phyloP scores from a whole-genome alignment of 2,797 vertebrate genomes.

The Pangasius macronema region DNA sequence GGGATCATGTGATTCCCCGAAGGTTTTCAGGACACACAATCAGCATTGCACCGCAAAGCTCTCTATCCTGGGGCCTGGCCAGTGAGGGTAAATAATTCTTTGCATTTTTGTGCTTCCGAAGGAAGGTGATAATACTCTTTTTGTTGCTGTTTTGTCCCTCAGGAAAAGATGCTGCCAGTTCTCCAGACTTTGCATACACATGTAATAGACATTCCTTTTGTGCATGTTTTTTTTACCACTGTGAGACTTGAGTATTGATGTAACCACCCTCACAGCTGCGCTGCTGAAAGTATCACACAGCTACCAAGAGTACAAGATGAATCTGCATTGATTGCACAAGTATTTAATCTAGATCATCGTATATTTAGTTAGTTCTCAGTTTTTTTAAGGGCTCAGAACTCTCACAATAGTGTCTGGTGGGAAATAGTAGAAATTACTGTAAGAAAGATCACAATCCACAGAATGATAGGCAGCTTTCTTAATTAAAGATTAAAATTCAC shows the following conservation, averaged over 20 bases:
- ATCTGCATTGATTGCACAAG: neutral
- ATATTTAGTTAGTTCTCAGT: neutral
- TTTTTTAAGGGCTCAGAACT: neutral
- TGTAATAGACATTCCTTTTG: neutral
- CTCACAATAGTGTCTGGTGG: neutral
- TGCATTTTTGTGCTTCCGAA: slow-evolving; percentile 67
- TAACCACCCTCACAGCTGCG: slow-evolving; percentile 2
- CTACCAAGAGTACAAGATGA: neutral
- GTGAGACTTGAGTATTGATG: slow-evolving; percentile 15
- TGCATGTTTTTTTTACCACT: neutral
- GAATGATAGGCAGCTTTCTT: neutral
- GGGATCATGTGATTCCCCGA: slow-evolving; percentile 58
- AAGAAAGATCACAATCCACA: neutral
- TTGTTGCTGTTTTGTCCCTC: slow-evolving; percentile 61
- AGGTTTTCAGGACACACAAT: slow-evolving; percentile 55
- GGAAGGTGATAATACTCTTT: slow-evolving; percentile 76
- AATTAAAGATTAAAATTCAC: neutral
- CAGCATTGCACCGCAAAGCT: slow-evolving; percentile 38
- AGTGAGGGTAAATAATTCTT: slow-evolving; percentile 71
- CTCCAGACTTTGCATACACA: slow-evolving; percentile 37
- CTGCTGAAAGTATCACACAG: neutral
- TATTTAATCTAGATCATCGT: neutral
- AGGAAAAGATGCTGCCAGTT: slow-evolving; percentile 56
- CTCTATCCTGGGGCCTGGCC: slow-evolving; percentile 59
- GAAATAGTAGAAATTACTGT: neutral